Conservation (phyloP, 1,140 invertebrate genomes). For the Drosophila pruinosa region DNA sequence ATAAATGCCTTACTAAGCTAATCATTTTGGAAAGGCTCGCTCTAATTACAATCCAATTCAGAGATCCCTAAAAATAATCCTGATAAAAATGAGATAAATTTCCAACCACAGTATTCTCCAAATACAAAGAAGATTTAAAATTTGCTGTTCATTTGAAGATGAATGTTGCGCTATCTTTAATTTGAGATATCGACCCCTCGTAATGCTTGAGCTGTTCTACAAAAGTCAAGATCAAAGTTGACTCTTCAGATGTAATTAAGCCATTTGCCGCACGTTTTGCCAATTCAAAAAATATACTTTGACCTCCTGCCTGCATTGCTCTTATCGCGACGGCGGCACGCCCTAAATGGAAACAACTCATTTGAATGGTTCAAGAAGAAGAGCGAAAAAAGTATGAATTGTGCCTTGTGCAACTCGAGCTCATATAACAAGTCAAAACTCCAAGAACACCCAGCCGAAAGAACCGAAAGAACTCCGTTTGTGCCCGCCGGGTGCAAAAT, state of each 20-base stretch:
- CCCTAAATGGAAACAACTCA: conserved; percentile 45
- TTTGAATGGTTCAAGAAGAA: conserved; percentile 33
- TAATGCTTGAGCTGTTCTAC: conserved; percentile 6
- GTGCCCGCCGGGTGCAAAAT: conserved; percentile 63
- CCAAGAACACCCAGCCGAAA: conserved; percentile 21
- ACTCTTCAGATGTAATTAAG: conserved; percentile 67
- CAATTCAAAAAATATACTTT: conserved; percentile 67
- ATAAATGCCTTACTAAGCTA: no score
- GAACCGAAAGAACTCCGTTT: conserved; percentile 2
- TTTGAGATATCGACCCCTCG: not conserved
- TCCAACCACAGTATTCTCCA: no score
- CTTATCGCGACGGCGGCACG: conserved; percentile 48
- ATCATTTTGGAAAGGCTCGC: no score
- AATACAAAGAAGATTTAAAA: no score
- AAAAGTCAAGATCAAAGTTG: conserved; percentile 65
- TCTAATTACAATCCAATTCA: no score
- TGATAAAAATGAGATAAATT: no score
- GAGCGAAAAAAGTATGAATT: conserved; percentile 30
- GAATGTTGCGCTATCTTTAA: not conserved
- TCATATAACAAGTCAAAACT: conserved; percentile 39
- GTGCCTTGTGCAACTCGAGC: conserved; percentile 7
- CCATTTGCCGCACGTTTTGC: conserved; percentile 75
- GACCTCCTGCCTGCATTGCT: conserved; percentile 29
- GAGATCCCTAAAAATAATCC: no score
- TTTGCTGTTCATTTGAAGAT: conserved; percentile 25